Base-by-base conservation (phyloP, 1,140 invertebrate genomes). In the Ooceraea biroi region DNA sequence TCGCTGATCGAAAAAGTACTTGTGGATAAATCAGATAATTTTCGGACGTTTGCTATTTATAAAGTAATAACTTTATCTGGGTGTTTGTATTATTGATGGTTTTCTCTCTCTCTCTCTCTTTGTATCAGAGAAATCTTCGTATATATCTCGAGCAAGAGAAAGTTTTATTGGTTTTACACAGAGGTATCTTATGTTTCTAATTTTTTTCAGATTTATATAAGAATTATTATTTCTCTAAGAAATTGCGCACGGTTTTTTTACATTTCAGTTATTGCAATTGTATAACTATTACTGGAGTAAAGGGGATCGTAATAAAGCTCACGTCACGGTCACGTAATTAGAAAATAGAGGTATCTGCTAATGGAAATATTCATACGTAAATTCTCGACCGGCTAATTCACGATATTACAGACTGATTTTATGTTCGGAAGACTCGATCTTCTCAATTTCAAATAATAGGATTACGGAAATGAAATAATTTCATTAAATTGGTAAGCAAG, bases 361-460 rank as follows among this genome's bases (percentile, higher is more conserved):
- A 82, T 74, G 80, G 80, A 76, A 82, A 82, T 74, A 74, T 76
- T 76, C 58, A 74, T 50, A 82, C 69, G 52, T 80, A 71, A 80
- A 80, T 71, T 57, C 65, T 7, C 22, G 17, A 57, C 17, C 36
- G 36, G 50, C 36, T 60, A 71, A 69, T 30, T 36, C 22, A 7
- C 36, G 63, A 57, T 69, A 66, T 66, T 36, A 27, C 44, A 14
- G n/a, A 4, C 11, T 25, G 58, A 76, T 76, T 76, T 76, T 63
- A 63, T 44, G 19, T 22, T 57, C 52, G 76, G 52, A 57, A 71
- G 65, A 71, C 25, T 46, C 76, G 76, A 57, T 11, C 36, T 30
- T 71, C 65, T 80, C 76, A 44, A 80, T 80, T 80, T 19, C 76
- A 46, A 71, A 80, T 80, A 80, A 71, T 55, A 80, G 65, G 76